Base-by-base conservation (phyloP, 2,113 vertebrate genomes). In the Cisticola juncidis region DNA sequence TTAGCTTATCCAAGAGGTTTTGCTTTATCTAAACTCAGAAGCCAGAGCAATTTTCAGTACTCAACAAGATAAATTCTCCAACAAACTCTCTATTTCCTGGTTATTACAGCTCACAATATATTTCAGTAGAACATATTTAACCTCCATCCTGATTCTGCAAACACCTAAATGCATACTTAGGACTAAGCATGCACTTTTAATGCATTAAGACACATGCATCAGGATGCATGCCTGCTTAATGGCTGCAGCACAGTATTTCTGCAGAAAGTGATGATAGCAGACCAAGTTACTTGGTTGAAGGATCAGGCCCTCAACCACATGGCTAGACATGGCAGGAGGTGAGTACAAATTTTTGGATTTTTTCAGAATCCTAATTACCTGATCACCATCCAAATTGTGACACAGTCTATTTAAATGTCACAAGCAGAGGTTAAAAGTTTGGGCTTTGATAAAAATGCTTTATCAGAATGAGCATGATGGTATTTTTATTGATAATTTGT, bases 261-360 rank as follows among this genome's bases (percentile, higher is more conserved):
- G 71, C 21, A 51, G 14, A 23, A 80, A 45, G 21, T 22, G 29
- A 29, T 5, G 45, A 56, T 14, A 61, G 16, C 60, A 73, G 13
- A 65, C 45, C 18, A 36, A 53, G 33, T 14, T 69, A 38, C 71
- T 33, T 23, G 45, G 24, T 28, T 13, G 48, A 40, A 68, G 29
- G 47, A 84, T 81, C 57, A 71, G 60, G 58, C 42, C 6, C 21
- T 38, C 53, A 65, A 2, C 6, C 8, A 16, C 12, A 51, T 1
- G 1, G 1, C 14, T 16, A 36, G 28, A 33, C 1, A 4, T 5
- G 28, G n/a, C 44, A 76, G 53, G 35, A 81, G 44, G 31, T 3
- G 8, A 62, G 12, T 29, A 66, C 9, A 48, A 58, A 38, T 21
- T 23, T 70, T 29, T 29, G 21, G 13, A 9, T 1, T 13, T 71